A percentile compares a stretch with the other conserved stretches of the same genome.
Evolutionary conservation across 2,888 invertebrate genomes (phyloP).

Genomic region (Caenorhabditis virilis): DNA sequence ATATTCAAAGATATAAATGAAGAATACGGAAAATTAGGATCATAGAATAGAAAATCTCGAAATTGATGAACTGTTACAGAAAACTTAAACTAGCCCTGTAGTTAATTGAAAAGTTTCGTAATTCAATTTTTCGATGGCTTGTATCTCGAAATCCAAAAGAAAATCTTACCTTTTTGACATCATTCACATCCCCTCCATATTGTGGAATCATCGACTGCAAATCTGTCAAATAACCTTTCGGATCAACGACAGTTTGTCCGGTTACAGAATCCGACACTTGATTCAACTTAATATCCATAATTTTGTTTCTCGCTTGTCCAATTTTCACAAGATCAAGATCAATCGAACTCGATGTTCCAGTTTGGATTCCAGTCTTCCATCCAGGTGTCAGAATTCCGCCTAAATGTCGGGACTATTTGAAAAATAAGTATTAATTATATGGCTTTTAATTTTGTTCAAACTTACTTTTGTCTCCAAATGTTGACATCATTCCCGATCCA

Average conservation of each 20-base stretch:
- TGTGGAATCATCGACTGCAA: conserved; percentile 98
- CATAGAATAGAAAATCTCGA: too few relatives aligned
- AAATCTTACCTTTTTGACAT: conserved; percentile 68
- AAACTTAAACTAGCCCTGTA: too few relatives aligned
- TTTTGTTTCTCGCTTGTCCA: conserved; percentile 95
- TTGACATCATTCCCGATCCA: conserved; percentile 49
- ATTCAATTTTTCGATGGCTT: too few relatives aligned
- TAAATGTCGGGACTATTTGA: conserved; percentile 11
- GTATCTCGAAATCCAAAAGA: too few relatives aligned
- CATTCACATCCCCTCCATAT: conserved; percentile 81
- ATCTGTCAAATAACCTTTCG: conserved; percentile 98
- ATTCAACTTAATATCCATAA: conserved; percentile 97
- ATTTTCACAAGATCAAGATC: conserved; percentile 97
- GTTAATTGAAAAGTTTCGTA: too few relatives aligned
- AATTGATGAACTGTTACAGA: too few relatives aligned
- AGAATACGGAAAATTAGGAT: too few relatives aligned
- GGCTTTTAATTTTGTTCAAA: conserved; percentile 12
- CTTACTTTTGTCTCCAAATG: conserved; percentile 30
- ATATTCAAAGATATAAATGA: too few relatives aligned
- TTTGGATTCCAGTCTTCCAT: conserved; percentile 75
- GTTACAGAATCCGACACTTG: conserved; percentile 91
- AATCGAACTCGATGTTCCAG: conserved; percentile 64
- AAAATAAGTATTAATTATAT: conserved; percentile 3
- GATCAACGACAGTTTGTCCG: conserved; percentile 98
- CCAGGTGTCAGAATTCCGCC: conserved; percentile 77